Evolutionary conservation across 2,113 vertebrate species (phyloP), one percentile per base, ranked within the genome.

Genomic region (Leucoraja erinaceus): DNA sequence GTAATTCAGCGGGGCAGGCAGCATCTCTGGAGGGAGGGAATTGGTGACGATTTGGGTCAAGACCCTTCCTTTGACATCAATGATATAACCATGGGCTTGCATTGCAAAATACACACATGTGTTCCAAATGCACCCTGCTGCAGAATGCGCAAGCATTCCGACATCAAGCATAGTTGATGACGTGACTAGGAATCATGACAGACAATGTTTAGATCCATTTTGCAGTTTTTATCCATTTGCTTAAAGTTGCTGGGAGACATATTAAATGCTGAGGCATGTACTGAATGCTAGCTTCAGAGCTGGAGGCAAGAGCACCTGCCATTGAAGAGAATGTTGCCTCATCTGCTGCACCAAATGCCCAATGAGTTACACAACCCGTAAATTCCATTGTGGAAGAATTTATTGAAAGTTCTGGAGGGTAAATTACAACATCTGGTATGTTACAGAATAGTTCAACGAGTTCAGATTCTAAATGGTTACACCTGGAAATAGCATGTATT

Each of bases 391-490:
- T 54, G 72, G 70, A 74, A 47, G 54, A 59, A 84, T 56, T 33
- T 79, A 79, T 47, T 12, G 20, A 91, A 38, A 90, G 3, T 74
- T 91, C 90, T 72, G 31, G 31, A 91, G 68, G 63, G 20, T 22
- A 91, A 54, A 31, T 68, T 54, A 22, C 66, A 91, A 47, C 66
- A 28, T 91, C 90, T 91, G 90, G 68, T 6, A 72, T 74, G 66
- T 25, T 25, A 33, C 1, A 91, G 22, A 22, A 54, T 47, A 74
- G 68, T 91, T 91, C 88, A 91, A 11, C 16, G 33, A 28, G 88
- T 74, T 91, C 90, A 91, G 20, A 54, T 90, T 9, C n/a, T 70
- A 70, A 90, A 47, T 66, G 54, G 47, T 54, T 70, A 72, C 90
- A 91, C 66, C 90, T 91, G 90, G 38, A 54, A 38, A 68, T 68